Evolutionary conservation across 2,113 vertebrate species (phyloP), one percentile per base, ranked within the genome.

Genomic region (Eubucco bourcierii): DNA sequence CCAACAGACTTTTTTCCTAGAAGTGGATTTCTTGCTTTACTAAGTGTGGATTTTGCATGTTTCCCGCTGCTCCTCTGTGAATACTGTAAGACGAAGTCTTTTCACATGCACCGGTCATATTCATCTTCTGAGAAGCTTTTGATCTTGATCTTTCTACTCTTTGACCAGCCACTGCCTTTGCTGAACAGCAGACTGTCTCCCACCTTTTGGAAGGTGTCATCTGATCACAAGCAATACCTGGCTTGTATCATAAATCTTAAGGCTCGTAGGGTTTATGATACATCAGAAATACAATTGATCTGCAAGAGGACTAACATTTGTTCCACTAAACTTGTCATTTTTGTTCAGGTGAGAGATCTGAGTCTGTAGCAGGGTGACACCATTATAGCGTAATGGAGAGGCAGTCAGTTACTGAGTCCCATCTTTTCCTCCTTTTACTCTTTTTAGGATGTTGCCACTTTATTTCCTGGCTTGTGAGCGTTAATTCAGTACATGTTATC

Each of bases 101-200:
- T 80, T 24, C n/a, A n/a, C 4, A 1, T n/a, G 44, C 2, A 2
- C 41, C 0, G 4, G 53, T 55, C 61, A 39, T 24, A 5, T 53
- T 28, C 12, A 15, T 17, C 39, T 73, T 56, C 39, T 59, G 52
- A 79, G 79, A 39, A 73, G 46, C 27, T 94, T 92, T 66, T 79
- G 44, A 34, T 72, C 55, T 39, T 12, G 15, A 10, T 28, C 41
- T 37, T 61, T 67, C 50, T 33, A 2, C 13, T 75, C 37, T 75
- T 44, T 0, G 7, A 12, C 15, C 24, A 46, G 58, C 25, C 3
- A 4, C 59, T 1, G 0, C 2, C 23, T 71, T 75, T 71, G n/a
- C 52, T 66, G 55, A 73, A 9, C n/a, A 73, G 50, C 55, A 4
- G 6, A 44, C 7, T 15, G 23, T 44, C 18, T 89, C 20, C 8